Evolutionary conservation across 2,888 invertebrate genomes (phyloP), one percentile per base, ranked within the genome.

Genomic region (Spialia ferax): DNA sequence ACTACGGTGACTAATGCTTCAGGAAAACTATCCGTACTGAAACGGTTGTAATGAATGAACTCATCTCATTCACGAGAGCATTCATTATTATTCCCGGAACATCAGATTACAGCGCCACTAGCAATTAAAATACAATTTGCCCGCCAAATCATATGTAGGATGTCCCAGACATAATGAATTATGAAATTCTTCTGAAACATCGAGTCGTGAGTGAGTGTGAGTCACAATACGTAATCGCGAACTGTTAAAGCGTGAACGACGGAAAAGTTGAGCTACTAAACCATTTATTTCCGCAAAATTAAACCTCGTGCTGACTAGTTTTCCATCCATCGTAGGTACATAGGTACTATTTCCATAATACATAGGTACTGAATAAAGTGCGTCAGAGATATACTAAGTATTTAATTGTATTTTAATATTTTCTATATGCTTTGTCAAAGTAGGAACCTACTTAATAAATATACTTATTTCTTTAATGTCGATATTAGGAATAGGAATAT

Each of bases 1-100:
- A 65, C 65, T 65, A 66, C 71, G 62, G 72, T 74, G 74, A 77
- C 68, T 82, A 82, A 83, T 67, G 70, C 74, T 82, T 79, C 79
- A 81, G 77, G 76, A 73, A 77, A 77, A 80, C 73, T 73, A 71
- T 73, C 71, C 69, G 70, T 63, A 69, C 69, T 74, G 69, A 72
- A 70, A 74, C 73, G 59, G 70, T 69, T 69, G 67, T 68, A 74
- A 76, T 75, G 73, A 79, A 77, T 79, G 80, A 75, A 84, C 78
- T 85, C 81, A 84, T 85, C 81, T 76, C 82, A 79, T 79, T 80
- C 69, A 74, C 66, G 55, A 87, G 79, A 59, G 65, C 35, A 59
- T 50, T 54, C 60, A 60, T 66, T 66, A 54, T 11, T 75, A 77
- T 87, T 88, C 90, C 82, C 71, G 78, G 90, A 89, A 89, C 77